Conservation (phyloP, 1,140 invertebrate species). For the Ooceraea biroi region DNA sequence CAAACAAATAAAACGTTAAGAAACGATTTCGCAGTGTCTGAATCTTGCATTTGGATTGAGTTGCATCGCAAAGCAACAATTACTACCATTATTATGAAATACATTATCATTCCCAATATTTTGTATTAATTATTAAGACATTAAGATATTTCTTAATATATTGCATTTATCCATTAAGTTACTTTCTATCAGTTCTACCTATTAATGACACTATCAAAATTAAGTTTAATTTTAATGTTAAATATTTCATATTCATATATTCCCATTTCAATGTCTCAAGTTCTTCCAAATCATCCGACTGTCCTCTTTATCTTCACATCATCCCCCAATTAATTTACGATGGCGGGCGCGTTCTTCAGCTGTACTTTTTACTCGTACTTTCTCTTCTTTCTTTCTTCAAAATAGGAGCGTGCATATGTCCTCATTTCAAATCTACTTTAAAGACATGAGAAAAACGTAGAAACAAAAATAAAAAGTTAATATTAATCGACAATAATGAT, state of each 20-base stretch:
- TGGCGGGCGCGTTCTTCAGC: neutral
- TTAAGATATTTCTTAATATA: too few species aligned
- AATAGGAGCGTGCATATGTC: neutral
- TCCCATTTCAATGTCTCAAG: neutral
- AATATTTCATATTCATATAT: too few species aligned
- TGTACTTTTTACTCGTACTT: neutral
- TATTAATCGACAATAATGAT: conserved; percentile 34
- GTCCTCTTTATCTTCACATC: neutral
- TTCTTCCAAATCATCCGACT: neutral
- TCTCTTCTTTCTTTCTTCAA: neutral
- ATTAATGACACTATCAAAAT: too few species aligned
- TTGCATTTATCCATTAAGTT: too few species aligned
- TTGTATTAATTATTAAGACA: too few species aligned
- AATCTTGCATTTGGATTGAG: too few species aligned
- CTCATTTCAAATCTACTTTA: neutral
- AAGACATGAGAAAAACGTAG: neutral
- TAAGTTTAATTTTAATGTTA: conserved; percentile 37
- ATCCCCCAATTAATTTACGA: neutral
- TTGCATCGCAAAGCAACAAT: neutral
- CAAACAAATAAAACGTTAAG: conserved; percentile 70
- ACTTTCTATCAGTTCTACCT: too few species aligned
- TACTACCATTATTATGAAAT: conserved; percentile 38
- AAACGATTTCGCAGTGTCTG: conserved; percentile 28
- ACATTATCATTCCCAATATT: too few species aligned
- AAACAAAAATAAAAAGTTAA: conserved; percentile 45